Evolutionary conservation across 2,113 vertebrate genomes (phyloP).

Genomic region (Cyprinodon variegatus): DNA sequence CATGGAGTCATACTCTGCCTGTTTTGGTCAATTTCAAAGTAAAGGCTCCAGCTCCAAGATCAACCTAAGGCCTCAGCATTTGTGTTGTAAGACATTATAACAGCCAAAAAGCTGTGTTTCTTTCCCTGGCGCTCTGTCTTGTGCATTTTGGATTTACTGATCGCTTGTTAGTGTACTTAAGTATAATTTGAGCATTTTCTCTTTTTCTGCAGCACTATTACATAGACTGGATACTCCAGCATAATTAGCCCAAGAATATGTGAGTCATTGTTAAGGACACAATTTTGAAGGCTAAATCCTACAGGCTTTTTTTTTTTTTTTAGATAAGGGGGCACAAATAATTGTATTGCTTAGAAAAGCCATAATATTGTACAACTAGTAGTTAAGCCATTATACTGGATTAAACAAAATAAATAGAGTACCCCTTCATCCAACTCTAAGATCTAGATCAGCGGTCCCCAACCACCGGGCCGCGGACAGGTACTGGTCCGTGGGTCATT

Average conservation of each 20-base stretch:
- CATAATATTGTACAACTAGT: background rate
- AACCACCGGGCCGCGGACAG: no score
- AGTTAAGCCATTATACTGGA: background rate
- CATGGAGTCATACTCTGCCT: no score
- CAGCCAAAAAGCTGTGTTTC: background rate
- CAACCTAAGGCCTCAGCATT: no score
- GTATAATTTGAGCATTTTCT: conserved; percentile 47
- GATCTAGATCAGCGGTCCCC: no score
- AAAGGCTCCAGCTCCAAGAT: no score
- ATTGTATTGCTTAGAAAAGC: no score
- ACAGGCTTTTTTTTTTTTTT: conserved; percentile 36
- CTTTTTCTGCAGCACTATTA: conserved; percentile 54
- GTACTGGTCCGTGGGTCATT: no score
- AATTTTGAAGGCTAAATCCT: conserved; percentile 27
- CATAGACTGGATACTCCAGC: conserved; percentile 21
- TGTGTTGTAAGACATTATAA: no score
- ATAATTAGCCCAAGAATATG: conserved; percentile 50
- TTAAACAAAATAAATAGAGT: background rate
- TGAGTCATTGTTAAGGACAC: conserved; percentile 61
- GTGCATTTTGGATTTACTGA: conserved; percentile 50
- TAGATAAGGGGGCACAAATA: conserved; percentile 16
- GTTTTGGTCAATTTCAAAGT: no score
- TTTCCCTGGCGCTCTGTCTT: conserved; percentile 26
- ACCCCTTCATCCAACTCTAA: background rate
- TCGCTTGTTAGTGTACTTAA: conserved; percentile 60